These are phyloP conservation scores for Rhinogobio ventralis DNA, from an alignment of 2,797 vertebrate species.

Conservation along the genomic window DNA sequence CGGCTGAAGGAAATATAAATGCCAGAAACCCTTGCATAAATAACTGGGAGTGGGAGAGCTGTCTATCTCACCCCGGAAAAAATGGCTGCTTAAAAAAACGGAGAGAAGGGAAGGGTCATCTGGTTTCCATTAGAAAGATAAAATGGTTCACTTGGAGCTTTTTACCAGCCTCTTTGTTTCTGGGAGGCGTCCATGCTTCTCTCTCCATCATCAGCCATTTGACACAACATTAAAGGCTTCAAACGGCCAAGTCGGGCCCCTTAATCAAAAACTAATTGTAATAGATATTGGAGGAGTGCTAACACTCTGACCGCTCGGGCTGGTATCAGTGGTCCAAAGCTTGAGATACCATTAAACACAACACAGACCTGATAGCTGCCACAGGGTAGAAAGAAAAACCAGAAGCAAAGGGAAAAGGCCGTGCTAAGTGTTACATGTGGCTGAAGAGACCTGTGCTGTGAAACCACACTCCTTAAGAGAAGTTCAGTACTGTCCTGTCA, in stretches of 20 bases:
- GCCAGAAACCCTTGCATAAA: constrained; percentile 66
- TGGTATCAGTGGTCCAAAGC: constrained; percentile 88
- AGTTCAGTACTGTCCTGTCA: constrained; percentile 78
- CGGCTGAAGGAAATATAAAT: constrained; percentile 64
- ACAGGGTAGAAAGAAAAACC: constrained; percentile 75
- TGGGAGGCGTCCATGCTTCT: constrained; percentile 89
- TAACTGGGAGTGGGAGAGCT: constrained; percentile 71
- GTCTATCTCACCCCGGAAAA: constrained; percentile 75
- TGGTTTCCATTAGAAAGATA: constrained; percentile 99
- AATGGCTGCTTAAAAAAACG: constrained; percentile 87
- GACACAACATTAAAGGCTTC: constrained; percentile 98
- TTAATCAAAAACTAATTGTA: constrained; percentile 99
- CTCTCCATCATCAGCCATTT: constrained; percentile 96
- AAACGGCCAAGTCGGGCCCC: constrained; percentile 89
- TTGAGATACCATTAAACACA: constrained; percentile 92
- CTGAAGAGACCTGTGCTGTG: constrained; percentile 81
- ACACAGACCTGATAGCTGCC: constrained; percentile 85
- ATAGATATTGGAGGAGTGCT: constrained; percentile 98
- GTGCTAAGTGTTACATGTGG: constrained; percentile 86
- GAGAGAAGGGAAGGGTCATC: constrained; percentile 83
- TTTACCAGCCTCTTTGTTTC: constrained; percentile 96
- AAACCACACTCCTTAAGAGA: constrained; percentile 83
- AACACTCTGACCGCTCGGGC: constrained; percentile 90
- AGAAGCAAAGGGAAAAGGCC: constrained; percentile 69
- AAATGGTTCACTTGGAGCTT: constrained; percentile 96